Evolutionary conservation across 2,888 invertebrate species (phyloP).

Genomic region (Volucella inflata): DNA sequence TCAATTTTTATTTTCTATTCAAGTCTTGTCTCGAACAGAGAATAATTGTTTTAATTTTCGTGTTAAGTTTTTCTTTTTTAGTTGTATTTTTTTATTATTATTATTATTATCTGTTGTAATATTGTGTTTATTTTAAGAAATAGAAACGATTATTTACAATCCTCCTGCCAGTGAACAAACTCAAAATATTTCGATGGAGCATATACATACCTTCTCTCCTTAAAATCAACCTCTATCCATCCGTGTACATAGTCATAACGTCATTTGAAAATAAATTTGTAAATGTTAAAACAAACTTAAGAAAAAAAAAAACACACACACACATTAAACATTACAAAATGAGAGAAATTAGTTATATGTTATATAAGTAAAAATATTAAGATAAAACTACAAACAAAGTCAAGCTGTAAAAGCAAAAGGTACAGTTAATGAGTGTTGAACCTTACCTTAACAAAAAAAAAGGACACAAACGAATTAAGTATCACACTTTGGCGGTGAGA

Average conservation of each 20-base stretch:
- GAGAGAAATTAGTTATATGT: conserved; percentile 14
- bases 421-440: conserved; percentile 3
- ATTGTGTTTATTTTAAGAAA: conserved; percentile 23
- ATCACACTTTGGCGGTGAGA: conserved; percentile 6
- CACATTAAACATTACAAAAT: conserved; percentile 32
- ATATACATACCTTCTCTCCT: conserved; percentile 9
- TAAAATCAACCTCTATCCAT: conserved; percentile 51
- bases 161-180: conserved; percentile 67
- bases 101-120: too few relatives aligned
- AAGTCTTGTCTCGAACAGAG: conserved; percentile 29
- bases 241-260: conserved; percentile 66
- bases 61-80: conserved; percentile 55
- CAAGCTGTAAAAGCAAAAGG: conserved; percentile 15
- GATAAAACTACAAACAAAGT: neutral
- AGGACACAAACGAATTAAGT: neutral
- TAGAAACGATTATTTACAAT: conserved; percentile 45
- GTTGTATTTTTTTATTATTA: too few relatives aligned
- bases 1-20: conserved; percentile 22
- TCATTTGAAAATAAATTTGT: conserved; percentile 53
- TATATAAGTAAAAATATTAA: neutral
- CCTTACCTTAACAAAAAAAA: conserved; percentile 1
- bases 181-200: conserved; percentile 42
- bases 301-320: conserved; percentile 33
- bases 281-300: conserved; percentile 54
- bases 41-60: conserved; percentile 24